Percentiles rank a stretch among this genome's conserved stretches.
These are phyloP conservation scores for Drosophila repleta DNA, from an alignment of 1,140 invertebrate genomes.

Conservation along the genomic window DNA sequence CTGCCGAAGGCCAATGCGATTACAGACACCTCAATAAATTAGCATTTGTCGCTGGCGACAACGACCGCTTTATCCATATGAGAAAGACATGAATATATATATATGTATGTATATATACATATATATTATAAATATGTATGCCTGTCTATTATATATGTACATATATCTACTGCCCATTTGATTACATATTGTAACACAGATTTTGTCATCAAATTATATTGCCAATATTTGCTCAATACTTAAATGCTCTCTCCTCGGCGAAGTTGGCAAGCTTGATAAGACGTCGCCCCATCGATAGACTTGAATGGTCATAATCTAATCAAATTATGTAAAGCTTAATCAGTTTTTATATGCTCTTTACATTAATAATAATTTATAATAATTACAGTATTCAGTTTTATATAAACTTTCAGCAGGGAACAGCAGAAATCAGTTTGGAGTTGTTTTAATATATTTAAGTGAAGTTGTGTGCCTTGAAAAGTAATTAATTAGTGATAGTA, in stretches of 20 bases:
- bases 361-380: too few species aligned
- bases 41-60: conserved; percentile 33
- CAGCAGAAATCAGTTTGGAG: too few species aligned
- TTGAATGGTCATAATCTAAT: too few species aligned
- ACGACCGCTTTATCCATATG: conserved; percentile 17
- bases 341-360: too few species aligned
- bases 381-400: too few species aligned
- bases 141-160: background rate
- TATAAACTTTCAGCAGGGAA: too few species aligned
- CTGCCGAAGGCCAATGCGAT: conserved; percentile 28
- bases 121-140: background rate
- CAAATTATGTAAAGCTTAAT: too few species aligned
- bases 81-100: background rate
- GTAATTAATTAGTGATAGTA: too few species aligned
- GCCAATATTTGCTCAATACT: conserved; percentile 34
- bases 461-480: too few species aligned
- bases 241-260: conserved; percentile 1
- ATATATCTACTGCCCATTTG: conserved; percentile 7
- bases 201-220: background rate
- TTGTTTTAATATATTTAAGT: too few species aligned
- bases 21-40: conserved; percentile 44
- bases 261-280: conserved; percentile 23
- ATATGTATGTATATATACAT: background rate
- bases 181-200: background rate
- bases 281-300: too few species aligned